A percentile compares a stretch with the other conserved stretches of the same genome.
These are phyloP conservation scores for Ectropis grisescens DNA, from an alignment of 1,140 invertebrate genomes.

Conservation along the genomic window DNA sequence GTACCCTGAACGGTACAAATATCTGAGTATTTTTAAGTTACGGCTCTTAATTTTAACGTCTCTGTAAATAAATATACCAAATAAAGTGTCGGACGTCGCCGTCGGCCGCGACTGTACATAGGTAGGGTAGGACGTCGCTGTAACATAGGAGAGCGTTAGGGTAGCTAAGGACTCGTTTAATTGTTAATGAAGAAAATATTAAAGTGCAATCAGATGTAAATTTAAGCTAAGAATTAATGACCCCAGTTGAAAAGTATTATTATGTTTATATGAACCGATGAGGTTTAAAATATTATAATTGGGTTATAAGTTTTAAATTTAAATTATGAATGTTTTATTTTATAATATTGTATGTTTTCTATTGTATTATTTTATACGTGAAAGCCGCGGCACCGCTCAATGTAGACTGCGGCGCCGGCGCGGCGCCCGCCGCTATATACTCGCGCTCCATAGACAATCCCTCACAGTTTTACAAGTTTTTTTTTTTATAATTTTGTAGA, in stretches of 20 bases:
- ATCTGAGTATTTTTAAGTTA: slow-evolving; percentile 53
- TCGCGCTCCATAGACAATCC: too few species aligned
- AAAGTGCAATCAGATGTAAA: slow-evolving; percentile 65
- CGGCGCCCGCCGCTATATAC: slow-evolving; percentile 1
- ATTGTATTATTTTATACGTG: slow-evolving; percentile 28
- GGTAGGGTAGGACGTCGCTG: slow-evolving; percentile 27
- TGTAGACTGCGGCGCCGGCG: slow-evolving; percentile 5
- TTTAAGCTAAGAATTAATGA: slow-evolving; percentile 50
- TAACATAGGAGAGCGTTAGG: slow-evolving; percentile 8
- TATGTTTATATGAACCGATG: slow-evolving; percentile 64
- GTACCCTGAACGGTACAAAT: slow-evolving; percentile 51
- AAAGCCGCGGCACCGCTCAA: slow-evolving; percentile 28
- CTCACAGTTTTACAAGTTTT: slow-evolving; percentile 11
- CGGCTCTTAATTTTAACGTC: slow-evolving; percentile 33
- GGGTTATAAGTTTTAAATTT: slow-evolving; percentile 59
- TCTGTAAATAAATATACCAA: slow-evolving; percentile 66
- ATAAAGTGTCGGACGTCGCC: slow-evolving; percentile 42
- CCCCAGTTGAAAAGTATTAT: slow-evolving; percentile 67
- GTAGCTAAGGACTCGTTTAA: slow-evolving; percentile 40
- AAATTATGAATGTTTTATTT: slow-evolving; percentile 65
- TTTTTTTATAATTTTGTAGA: slow-evolving; percentile 11
- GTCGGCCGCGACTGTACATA: slow-evolving; percentile 39
- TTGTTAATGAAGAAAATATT: slow-evolving; percentile 51
- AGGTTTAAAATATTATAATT: slow-evolving; percentile 67
- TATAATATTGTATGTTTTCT: slow-evolving; percentile 55